A percentile compares a stretch with the other conserved stretches of the same genome.
phyloP scores from a whole-genome alignment of 2,888 invertebrate species.

The Acleris literana region DNA sequence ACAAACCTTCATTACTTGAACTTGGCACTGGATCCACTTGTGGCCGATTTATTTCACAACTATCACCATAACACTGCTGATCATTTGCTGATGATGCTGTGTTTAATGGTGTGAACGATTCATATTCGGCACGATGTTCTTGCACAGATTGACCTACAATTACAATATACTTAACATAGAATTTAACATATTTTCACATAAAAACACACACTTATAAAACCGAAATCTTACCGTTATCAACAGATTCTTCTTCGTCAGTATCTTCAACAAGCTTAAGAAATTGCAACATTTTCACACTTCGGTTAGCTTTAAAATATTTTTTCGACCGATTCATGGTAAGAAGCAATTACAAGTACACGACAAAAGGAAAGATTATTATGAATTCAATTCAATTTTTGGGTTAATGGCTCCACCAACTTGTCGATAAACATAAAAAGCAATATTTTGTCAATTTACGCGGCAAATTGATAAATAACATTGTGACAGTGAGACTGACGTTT shows the following conservation, averaged over 20 bases:
- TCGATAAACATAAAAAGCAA: no score
- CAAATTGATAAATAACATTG: no score
- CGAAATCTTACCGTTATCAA: slow-evolving; percentile 11
- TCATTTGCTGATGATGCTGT: no score
- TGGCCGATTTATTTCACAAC: slow-evolving; percentile 24
- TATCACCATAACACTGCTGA: slow-evolving; percentile 9
- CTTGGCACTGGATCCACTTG: slow-evolving; percentile 24
- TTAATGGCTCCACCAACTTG: no score
- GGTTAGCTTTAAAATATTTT: no score
- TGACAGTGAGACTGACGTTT: no score
- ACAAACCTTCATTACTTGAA: slow-evolving; percentile 27
- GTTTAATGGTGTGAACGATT: slow-evolving; percentile 17
- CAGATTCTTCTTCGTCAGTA: slow-evolving; percentile 12
- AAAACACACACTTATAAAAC: slow-evolving; percentile 12
- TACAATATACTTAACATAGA: slow-evolving; percentile 5
- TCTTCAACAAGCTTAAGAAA: not conserved
- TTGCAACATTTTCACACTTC: no score
- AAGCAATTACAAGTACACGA: no score
- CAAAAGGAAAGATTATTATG: no score
- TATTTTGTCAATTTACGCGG: no score
- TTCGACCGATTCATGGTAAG: no score
- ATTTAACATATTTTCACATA: slow-evolving; percentile 12
- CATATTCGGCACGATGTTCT: slow-evolving; percentile 15
- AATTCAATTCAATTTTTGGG: no score
- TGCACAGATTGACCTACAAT: slow-evolving; percentile 16